Percentiles rank a stretch among this genome's conserved stretches.
These are phyloP conservation scores for Sardinella longiceps DNA, from an alignment of 2,797 vertebrate species.

Conservation along the genomic window DNA sequence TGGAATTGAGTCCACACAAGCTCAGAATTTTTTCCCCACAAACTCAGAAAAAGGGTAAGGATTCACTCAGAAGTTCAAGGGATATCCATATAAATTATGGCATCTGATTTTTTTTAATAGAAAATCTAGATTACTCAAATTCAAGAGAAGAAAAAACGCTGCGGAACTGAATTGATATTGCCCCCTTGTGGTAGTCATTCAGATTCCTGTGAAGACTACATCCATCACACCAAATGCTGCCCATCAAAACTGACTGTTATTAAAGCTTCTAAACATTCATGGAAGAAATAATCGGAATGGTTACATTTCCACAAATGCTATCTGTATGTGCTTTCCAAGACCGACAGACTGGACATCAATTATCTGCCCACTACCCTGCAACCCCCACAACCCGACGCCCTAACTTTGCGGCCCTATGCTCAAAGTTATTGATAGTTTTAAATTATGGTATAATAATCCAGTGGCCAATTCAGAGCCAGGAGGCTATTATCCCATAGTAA, in stretches of 20 bases:
- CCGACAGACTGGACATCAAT: not conserved
- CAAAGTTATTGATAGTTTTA: conserved; percentile 82
- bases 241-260: not conserved
- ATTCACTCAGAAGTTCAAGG: not conserved
- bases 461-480: conserved; percentile 77
- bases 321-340: not conserved
- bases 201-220: not conserved
- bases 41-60: not conserved
- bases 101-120: not conserved
- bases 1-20: not conserved
- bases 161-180: conserved; percentile 53
- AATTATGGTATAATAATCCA: conserved; percentile 82
- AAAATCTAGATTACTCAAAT: not conserved
- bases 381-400: conserved; percentile 38
- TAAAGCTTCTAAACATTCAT: not conserved
- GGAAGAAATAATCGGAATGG: not conserved
- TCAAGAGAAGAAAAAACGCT: not conserved
- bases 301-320: not conserved
- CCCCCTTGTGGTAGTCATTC: conserved; percentile 66
- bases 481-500: conserved; percentile 79
- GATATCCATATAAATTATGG: not conserved
- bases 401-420: conserved; percentile 59
- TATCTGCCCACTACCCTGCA: not conserved
- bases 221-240: not conserved
- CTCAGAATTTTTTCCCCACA: not conserved